Evolutionary conservation across 2,797 vertebrate species (phyloP).

Genomic region (Microchirus variegatus): DNA sequence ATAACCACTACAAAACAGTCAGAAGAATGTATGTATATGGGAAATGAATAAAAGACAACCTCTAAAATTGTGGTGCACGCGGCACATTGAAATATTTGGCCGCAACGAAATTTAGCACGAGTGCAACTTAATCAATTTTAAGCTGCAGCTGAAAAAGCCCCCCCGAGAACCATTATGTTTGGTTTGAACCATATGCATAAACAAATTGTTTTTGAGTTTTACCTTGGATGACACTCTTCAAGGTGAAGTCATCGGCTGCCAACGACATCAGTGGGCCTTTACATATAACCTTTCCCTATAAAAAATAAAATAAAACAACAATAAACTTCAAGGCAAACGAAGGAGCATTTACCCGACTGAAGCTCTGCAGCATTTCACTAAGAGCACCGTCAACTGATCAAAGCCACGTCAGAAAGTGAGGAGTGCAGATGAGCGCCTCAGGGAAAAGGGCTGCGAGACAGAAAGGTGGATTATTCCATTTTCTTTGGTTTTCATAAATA

Average conservation of each 20-base stretch:
- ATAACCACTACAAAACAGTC: no score
- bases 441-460: constrained; percentile 36
- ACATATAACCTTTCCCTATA: constrained; percentile 75
- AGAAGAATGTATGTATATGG: no score
- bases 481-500: constrained; percentile 34
- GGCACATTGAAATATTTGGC: no score
- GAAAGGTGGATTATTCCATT: constrained; percentile 35
- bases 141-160: no score
- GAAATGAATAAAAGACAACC: no score
- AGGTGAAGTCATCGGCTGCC: constrained; percentile 46
- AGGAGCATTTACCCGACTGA: constrained; percentile 19
- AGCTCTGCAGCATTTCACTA: constrained; percentile 1
- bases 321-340: constrained; percentile 4
- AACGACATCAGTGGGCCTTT: constrained; percentile 73
- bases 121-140: no score
- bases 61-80: no score
- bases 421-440: constrained; percentile 30
- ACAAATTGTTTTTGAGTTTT: constrained; percentile 1
- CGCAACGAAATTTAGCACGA: no score
- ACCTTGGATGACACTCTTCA: constrained; percentile 80
- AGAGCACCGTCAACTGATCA: constrained; percentile 38
- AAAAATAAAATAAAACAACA: constrained; percentile 12
- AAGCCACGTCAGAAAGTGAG: constrained; percentile 28
- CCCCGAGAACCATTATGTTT: no score
- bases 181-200: no score